Evolutionary conservation across 2,888 invertebrate species (phyloP).

Genomic region (Watsonalla binaria): DNA sequence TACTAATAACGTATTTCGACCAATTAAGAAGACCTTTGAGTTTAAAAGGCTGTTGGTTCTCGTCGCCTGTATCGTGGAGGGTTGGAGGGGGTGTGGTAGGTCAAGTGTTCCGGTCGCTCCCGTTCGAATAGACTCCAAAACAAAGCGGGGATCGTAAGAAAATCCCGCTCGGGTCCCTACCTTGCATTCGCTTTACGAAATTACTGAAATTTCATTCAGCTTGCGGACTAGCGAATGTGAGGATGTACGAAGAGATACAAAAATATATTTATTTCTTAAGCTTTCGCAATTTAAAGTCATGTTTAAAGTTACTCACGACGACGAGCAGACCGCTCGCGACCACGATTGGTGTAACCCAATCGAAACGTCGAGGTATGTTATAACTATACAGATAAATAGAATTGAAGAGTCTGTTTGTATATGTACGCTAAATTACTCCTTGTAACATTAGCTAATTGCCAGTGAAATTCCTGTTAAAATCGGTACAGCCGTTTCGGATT

Average conservation of each 20-base stretch:
- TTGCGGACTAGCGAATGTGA: conserved; percentile 57
- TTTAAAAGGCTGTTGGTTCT: conserved; percentile 11
- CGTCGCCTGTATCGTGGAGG: conserved; percentile 1
- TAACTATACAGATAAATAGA: too few species aligned
- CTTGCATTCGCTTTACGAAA: conserved; percentile 77
- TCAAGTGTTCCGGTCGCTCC: conserved; percentile 36
- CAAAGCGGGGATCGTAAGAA: conserved; percentile 73
- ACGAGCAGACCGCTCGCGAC: too few species aligned
- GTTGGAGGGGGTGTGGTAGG: conserved; percentile 15
- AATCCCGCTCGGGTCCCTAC: conserved; percentile 67
- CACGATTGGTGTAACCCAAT: too few species aligned
- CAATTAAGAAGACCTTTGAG: conserved; percentile 41
- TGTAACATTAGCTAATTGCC: not conserved
- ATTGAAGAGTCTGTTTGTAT: too few species aligned
- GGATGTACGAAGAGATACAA: conserved; percentile 11
- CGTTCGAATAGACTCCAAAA: conserved; percentile 61
- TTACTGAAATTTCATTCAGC: conserved; percentile 77
- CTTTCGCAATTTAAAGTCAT: conserved; percentile 3
- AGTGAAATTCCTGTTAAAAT: too few species aligned
- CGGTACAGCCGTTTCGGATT: too few species aligned
- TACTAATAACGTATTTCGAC: conserved; percentile 34
- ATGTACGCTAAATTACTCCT: too few species aligned
- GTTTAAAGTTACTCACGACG: too few species aligned
- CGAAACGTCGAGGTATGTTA: too few species aligned
- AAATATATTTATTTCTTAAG: conserved; percentile 3